Base-by-base conservation (phyloP, 2,888 invertebrate genomes). In the Athalia rosae region DNA sequence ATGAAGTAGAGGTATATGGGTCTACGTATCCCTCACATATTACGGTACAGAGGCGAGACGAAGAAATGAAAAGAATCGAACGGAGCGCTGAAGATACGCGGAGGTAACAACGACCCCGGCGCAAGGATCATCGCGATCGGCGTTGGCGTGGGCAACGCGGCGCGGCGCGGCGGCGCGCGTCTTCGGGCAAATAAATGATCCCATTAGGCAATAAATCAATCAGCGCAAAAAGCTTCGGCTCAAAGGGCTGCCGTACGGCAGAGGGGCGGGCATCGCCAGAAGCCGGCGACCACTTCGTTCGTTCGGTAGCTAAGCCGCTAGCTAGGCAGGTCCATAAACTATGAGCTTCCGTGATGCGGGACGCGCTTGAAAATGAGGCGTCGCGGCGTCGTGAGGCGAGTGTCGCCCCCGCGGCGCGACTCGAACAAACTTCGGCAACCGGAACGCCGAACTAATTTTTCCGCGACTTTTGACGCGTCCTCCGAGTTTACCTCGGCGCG, bases 201-300 rank as follows among this genome's bases (percentile, higher is more conserved):
- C 82, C 84, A 83, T 84, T 83, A 85, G 82, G 84, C 82, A 83
- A 84, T 88, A 86, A 88, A 88, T 88, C 88, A 88, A 87, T 88
- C 84, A 82, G 79, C 76, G 82, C 83, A 87, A 87, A 86, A 87
- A 86, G 83, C 79, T 66, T 53, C 78, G 78, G 76, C 28, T 28
- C 28, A 28, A 28, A 28, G 81, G 81, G 80, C 79, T 77, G 79
- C 79, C 77, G 79, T 79, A 63, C 9, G 41, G n/a, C n/a, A n/a
- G 62, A 71, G 71, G 74, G 48, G 48, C 61, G 58, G 28, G 28
- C 9, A 41, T 41, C 56, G 69, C 43, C 69, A 43, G 41, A 43
- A 69, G n/a, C 69, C 69, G 28, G 48, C 66, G 66, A 1, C 1
- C 7, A 3, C 50, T 11, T 53, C 53, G 7, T 9, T n/a, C 28